Percentiles rank a stretch among this genome's conserved stretches.
Conservation (phyloP, 2,797 vertebrate genomes). For the Buceros bicornis region DNA sequence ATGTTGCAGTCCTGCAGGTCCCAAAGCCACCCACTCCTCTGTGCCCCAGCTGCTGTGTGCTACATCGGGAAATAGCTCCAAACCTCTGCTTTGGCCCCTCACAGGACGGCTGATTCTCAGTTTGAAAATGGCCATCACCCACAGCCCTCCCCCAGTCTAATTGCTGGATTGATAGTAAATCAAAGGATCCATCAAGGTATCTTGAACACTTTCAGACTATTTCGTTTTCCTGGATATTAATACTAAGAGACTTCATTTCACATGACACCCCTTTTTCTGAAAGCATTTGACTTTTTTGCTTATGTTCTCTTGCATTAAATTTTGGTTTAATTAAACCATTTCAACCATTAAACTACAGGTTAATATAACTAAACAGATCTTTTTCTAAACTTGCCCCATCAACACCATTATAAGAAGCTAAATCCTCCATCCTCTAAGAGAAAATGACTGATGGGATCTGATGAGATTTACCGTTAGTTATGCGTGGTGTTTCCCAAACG, state of each 20-base stretch:
- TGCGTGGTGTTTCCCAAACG: neutral
- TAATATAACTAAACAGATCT: neutral
- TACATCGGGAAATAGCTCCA: neutral
- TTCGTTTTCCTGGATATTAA: neutral
- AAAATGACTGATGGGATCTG: neutral
- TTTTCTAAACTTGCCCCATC: neutral
- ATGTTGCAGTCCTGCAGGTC: neutral
- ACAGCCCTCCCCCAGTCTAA: neutral
- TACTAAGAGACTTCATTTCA: neutral
- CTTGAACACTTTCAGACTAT: neutral
- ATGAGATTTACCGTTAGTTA: neutral
- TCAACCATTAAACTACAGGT: slow-evolving; percentile 1
- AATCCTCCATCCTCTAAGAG: neutral
- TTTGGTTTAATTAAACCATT: neutral
- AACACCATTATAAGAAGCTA: neutral
- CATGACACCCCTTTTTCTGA: neutral
- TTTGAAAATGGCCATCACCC: neutral
- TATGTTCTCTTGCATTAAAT: neutral
- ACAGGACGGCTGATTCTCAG: neutral
- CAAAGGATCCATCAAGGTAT: neutral
- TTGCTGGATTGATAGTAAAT: neutral
- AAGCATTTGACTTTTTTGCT: neutral
- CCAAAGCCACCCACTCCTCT: neutral
- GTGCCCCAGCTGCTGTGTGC: neutral
- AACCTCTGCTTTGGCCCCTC: neutral